Conservation (phyloP, 2,888 invertebrate species). For the Drosophila putrida region DNA sequence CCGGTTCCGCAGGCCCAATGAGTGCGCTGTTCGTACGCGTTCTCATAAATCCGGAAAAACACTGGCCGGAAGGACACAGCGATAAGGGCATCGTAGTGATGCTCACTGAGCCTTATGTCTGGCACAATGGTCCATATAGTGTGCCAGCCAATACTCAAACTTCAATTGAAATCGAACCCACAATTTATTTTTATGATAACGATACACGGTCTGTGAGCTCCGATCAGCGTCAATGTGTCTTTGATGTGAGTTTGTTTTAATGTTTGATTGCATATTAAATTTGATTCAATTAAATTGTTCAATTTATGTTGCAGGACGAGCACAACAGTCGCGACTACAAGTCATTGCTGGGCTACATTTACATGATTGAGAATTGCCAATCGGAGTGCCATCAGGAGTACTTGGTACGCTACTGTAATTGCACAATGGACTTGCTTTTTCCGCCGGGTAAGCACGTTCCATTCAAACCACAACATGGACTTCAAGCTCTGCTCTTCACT, state of each 20-base stretch:
- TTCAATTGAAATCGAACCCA: constrained; percentile 77
- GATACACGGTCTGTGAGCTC: constrained; percentile 74
- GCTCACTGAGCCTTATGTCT: constrained; percentile 80
- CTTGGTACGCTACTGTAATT: constrained; percentile 83
- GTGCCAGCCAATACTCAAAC: constrained; percentile 80
- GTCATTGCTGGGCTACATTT: constrained; percentile 80
- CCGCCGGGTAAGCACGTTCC: constrained; percentile 81
- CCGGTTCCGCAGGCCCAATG: constrained; percentile 72
- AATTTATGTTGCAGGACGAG: constrained; percentile 73
- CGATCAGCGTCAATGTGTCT: constrained; percentile 77
- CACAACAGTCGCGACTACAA: constrained; percentile 73
- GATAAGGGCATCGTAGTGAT: constrained; percentile 79
- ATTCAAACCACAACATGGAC: constrained; percentile 34
- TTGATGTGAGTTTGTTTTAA: constrained; percentile 63
- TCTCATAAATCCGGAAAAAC: constrained; percentile 71
- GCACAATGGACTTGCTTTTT: constrained; percentile 84
- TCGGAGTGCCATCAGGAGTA: constrained; percentile 84
- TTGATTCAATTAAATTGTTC: background rate
- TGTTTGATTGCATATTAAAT: background rate
- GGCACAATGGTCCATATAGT: constrained; percentile 70
- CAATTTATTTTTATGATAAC: constrained; percentile 81
- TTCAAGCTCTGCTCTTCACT: constrained; percentile 23
- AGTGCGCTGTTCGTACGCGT: constrained; percentile 73
- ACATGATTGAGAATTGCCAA: constrained; percentile 84
- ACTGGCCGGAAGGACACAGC: constrained; percentile 64